phyloP scores from a whole-genome alignment of 1,140 invertebrate genomes.

The Rhagoletis pomonella region DNA sequence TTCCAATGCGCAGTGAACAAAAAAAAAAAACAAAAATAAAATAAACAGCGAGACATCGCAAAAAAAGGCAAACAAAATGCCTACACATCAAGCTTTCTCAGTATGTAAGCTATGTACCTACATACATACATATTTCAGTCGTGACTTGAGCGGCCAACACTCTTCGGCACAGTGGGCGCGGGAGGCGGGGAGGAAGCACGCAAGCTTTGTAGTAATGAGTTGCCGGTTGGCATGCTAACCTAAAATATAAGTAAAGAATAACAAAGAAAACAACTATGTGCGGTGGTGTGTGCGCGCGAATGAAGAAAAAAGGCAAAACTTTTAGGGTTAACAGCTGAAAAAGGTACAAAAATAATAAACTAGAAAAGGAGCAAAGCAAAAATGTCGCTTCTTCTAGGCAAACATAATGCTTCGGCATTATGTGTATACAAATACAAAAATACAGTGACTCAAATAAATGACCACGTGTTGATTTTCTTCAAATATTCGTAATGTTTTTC shows the following conservation, averaged over 20 bases:
- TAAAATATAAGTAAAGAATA: conserved; percentile 43
- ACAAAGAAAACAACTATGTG: background rate
- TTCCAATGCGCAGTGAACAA: background rate
- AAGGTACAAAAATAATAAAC: background rate
- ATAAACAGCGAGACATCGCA: conserved; percentile 24
- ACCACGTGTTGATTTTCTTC: no score
- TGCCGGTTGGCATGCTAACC: conserved; percentile 50
- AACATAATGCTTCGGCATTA: background rate
- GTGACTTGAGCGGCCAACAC: background rate
- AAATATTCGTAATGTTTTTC: no score
- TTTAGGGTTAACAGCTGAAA: background rate
- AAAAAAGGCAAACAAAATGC: conserved; percentile 23
- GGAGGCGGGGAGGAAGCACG: background rate
- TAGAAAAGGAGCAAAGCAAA: background rate
- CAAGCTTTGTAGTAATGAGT: conserved; percentile 14
- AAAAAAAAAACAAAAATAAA: background rate
- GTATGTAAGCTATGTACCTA: no score
- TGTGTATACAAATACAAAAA: no score
- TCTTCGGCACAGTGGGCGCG: background rate
- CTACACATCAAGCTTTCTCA: conserved; percentile 15
- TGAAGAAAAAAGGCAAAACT: no score
- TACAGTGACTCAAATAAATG: no score
- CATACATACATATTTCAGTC: no score
- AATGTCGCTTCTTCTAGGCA: background rate
- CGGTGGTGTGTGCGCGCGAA: background rate